Evolutionary conservation across 2,888 invertebrate genomes (phyloP), one percentile per base, ranked within the genome.

Genomic region (Isoperla grammatica): DNA sequence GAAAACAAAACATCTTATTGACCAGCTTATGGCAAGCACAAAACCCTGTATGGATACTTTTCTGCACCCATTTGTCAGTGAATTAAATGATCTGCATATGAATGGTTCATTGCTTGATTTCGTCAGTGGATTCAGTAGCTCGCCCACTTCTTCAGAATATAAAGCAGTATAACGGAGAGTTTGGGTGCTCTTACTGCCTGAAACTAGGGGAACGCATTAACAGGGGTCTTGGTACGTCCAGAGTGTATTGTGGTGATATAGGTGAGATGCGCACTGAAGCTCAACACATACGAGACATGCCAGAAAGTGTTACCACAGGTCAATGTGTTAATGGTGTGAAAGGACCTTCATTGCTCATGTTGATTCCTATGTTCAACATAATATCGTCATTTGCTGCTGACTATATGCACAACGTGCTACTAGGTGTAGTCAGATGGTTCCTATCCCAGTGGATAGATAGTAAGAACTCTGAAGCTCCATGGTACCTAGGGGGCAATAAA

Each of bases 91-190:
- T n/a, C 17, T 50, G 3, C 50, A 50, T 35, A 37, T 11, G 9
- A 13, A 50, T 4, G 50, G 56, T 42, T 12, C 56, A 56, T 46
- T 45, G 45, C 29, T 15, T 42, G 11, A 15, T 56, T 17, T 40
- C 56, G 9, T 22, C 43, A 40, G 55, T 55, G 9, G 55, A 54
- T 20, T 55, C 55, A 12, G 55, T 55, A 15, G 42, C 55, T n/a
- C n/a, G 55, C n/a, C 55, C 55, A 15, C 22, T 13, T 9, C 42
- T 55, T 2, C 55, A 55, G 17, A 39, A 43, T 17, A 54, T 54
- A 6, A 54, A n/a, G 54, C 54, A 54, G 15, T 54, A 19, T 19
- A 54, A 35, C 20, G 54, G 54, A n/a, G 19, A 37, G n/a, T 54
- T 5, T 42, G 55, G 55, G 1, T 55, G 55, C 15, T 55, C 55